Evolutionary conservation across 2,888 invertebrate genomes (phyloP).

Genomic region (Heliconius ethilla): DNA sequence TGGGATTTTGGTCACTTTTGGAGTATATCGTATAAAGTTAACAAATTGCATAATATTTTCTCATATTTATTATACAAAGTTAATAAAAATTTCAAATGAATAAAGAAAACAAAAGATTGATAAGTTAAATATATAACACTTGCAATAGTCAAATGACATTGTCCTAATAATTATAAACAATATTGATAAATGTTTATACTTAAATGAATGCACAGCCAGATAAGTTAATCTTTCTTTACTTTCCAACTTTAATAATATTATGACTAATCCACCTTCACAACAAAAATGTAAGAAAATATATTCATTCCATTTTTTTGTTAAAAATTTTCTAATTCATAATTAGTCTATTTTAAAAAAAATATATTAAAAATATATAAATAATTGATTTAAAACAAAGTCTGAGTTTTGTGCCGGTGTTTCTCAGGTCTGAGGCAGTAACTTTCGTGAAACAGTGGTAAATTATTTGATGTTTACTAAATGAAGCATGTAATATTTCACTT

Average conservation of each 20-base stretch:
- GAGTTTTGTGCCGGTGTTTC: too few species aligned
- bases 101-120: not conserved
- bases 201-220: not conserved
- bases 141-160: not conserved
- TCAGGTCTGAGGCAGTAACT: too few species aligned
- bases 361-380: too few species aligned
- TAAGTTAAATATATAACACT: not conserved
- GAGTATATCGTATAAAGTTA: not conserved
- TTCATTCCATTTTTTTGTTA: not conserved
- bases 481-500: too few species aligned
- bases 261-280: not conserved
- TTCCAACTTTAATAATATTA: not conserved
- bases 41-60: not conserved
- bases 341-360: not conserved
- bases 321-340: not conserved
- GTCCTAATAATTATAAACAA: not conserved
- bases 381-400: too few species aligned
- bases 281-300: not conserved
- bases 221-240: slow-evolving; percentile 1
- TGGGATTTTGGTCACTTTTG: not conserved
- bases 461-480: too few species aligned
- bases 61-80: not conserved
- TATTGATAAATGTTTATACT: slow-evolving; percentile 2
- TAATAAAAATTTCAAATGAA: not conserved
- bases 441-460: too few species aligned